Conservation (phyloP, 1,140 invertebrate species). For the Saxidomus purpurata region DNA sequence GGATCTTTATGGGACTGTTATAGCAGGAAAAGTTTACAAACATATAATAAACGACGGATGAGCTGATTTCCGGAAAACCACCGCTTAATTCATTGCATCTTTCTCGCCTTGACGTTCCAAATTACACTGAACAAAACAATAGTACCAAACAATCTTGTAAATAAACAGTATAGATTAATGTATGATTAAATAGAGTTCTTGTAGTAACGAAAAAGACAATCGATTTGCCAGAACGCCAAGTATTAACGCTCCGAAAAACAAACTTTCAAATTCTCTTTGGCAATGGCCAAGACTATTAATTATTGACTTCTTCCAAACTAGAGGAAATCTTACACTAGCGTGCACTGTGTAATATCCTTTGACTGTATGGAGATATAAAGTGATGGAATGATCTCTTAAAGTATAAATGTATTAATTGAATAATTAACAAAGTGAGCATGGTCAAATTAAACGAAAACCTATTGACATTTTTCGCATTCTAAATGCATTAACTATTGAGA, state of each 20-base stretch:
- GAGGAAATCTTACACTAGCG: slow-evolving; percentile 7
- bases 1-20: too few species aligned
- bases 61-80: too few species aligned
- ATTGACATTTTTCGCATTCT: too few species aligned
- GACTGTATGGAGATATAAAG: background rate
- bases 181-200: background rate
- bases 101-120: too few species aligned
- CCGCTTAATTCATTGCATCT: too few species aligned
- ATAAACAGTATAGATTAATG: background rate
- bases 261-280: slow-evolving; percentile 31
- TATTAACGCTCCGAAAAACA: slow-evolving; percentile 7
- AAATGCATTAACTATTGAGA: too few species aligned
- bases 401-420: background rate
- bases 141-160: slow-evolving; percentile 11
- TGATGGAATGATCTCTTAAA: background rate
- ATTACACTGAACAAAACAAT: too few species aligned
- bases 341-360: background rate
- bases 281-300: slow-evolving; percentile 5
- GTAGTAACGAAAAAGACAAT: background rate
- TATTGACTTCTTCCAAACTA: slow-evolving; percentile 31
- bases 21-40: too few species aligned
- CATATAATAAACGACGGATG: too few species aligned
- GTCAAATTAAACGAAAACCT: too few species aligned
- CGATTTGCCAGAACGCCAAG: background rate
- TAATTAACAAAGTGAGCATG: background rate